Evolutionary conservation across 2,888 invertebrate genomes (phyloP), one percentile per base, ranked within the genome.

Genomic region (Phytoseiulus persimilis): DNA sequence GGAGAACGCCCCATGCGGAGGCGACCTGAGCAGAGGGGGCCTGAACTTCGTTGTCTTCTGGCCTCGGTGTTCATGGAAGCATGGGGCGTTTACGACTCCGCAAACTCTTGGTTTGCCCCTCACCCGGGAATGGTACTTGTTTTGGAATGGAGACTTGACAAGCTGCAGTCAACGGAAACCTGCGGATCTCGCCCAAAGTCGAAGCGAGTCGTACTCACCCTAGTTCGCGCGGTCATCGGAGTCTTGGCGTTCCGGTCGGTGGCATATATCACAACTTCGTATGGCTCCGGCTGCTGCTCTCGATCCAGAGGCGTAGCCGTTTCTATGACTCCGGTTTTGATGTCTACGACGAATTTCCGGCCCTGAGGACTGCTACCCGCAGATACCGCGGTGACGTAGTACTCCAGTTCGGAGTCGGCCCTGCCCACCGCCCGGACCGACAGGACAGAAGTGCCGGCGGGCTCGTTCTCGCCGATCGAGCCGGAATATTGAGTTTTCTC

Each of bases 321-420:
- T 87, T 96, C 96, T 91, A 98, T 93, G 92, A 96, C 95, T 89
- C 98, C 98, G 92, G 96, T 94, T 91, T 96, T 95, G 32, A 96
- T 95, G 93, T 98, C 97, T 92, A 98, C 96, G 92, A 96, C 96
- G 93, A 98, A 98, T 92, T 97, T 91, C 92, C 96, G 95, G 93
- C 97, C 96, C 92, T 96, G 96, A 94, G 96, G 96, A 91, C 94
- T 94, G 91, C 95, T 95, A 91, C 90, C 90, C 83, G 92, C 91
- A 18, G 93, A 93, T 91, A 94, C 93, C 91, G 93, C 93, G 92
- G 96, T 96, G 93, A 98, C 95, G 93, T 96, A 97, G 94, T 96
- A 98, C 93, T 97, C 96, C 93, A 97, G 94, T 92, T 95, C 94
- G 31, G 91, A 89, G 90, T 91, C 90, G 65, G 91, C 91, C n/a